These are phyloP conservation scores for Alaudala cheleensis DNA, from an alignment of 2,113 vertebrate genomes.

Conservation along the genomic window DNA sequence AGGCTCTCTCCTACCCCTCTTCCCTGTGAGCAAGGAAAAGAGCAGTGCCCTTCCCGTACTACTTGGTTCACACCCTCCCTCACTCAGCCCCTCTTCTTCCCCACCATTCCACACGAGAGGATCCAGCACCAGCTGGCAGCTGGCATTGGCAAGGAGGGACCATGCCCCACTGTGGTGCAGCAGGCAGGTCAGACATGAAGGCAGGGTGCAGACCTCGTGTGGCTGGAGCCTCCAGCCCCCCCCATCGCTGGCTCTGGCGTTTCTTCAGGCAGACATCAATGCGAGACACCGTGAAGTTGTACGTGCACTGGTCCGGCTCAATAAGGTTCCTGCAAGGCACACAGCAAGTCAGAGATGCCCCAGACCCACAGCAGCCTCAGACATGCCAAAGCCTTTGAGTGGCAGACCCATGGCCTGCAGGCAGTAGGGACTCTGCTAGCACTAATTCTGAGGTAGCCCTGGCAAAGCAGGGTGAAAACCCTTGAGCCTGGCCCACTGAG, in stretches of 20 bases:
- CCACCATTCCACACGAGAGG: not conserved
- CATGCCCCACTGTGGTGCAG: rapidly evolving
- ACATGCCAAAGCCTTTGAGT: not conserved
- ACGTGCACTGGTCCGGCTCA: conserved; percentile 89
- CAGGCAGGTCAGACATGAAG: conserved; percentile 51
- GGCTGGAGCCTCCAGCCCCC: conserved; percentile 90
- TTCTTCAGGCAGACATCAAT: conserved; percentile 93
- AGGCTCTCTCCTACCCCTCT: not conserved
- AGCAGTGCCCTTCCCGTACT: not conserved
- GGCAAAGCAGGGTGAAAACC: not conserved
- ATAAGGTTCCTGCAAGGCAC: conserved; percentile 87
- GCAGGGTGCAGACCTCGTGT: conserved; percentile 95
- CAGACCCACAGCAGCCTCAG: not conserved
- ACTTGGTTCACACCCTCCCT: not conserved
- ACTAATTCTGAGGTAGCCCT: not conserved
- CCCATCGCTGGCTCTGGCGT: conserved; percentile 97
- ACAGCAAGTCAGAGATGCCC: not conserved
- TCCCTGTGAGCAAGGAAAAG: not conserved
- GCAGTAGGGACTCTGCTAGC: not conserved
- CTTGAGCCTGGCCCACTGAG: not conserved
- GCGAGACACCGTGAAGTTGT: conserved; percentile 88
- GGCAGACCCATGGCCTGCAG: not conserved
- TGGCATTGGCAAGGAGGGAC: not conserved
- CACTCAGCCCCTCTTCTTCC: not conserved
- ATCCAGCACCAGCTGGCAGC: not conserved